Evolutionary conservation across 2,113 vertebrate genomes (phyloP).

Genomic region (Microcebus jonahi): DNA sequence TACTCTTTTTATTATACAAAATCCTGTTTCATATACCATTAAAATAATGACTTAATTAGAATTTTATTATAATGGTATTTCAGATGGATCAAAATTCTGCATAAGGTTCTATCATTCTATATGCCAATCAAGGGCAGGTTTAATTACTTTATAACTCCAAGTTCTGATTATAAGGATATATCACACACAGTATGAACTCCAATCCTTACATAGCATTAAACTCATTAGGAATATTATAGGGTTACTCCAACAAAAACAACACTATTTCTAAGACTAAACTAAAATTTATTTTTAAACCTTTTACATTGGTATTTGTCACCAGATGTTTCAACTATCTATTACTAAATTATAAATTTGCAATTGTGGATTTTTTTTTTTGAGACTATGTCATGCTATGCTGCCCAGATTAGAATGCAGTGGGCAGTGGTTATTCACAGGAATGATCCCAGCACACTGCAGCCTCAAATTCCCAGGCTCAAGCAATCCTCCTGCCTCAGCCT

Average conservation of each 20-base stretch:
- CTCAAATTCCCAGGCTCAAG: too few relatives aligned
- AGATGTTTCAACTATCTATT: not conserved
- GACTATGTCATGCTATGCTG: too few relatives aligned
- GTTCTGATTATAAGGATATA: not conserved
- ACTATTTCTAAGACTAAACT: slow-evolving; percentile 8
- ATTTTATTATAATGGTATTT: not conserved
- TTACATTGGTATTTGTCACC: not conserved
- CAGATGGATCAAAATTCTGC: not conserved
- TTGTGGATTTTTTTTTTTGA: too few relatives aligned
- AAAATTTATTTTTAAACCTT: slow-evolving; percentile 1
- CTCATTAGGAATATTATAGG: not conserved
- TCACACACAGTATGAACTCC: not conserved
- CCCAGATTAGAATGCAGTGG: too few relatives aligned
- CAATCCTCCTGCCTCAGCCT: too few relatives aligned
- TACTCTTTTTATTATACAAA: not conserved
- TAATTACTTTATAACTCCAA: not conserved
- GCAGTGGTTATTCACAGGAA: too few relatives aligned
- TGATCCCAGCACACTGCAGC: too few relatives aligned
- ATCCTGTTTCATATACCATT: not conserved
- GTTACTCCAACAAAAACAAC: slow-evolving; percentile 1
- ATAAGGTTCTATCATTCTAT: not conserved
- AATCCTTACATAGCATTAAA: not conserved
- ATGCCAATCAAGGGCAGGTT: not conserved
- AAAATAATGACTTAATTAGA: not conserved
- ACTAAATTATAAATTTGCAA: slow-evolving; percentile 1